Percentiles rank a stretch among this genome's conserved stretches.
Evolutionary conservation across 2,113 vertebrate species (phyloP).

Genomic region (Strix uralensis): DNA sequence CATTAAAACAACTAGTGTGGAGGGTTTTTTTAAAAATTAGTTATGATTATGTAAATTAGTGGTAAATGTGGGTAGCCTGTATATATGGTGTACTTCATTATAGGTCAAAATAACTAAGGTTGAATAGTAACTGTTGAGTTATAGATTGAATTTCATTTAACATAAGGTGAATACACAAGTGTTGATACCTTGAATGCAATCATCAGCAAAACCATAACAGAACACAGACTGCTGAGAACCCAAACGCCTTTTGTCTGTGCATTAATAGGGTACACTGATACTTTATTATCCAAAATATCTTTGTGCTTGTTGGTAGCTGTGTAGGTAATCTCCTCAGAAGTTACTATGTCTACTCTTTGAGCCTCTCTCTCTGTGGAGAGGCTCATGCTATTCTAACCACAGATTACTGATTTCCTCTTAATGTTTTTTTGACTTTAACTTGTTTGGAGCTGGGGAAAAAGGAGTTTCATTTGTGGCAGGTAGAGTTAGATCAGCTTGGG

Average conservation of each 20-base stretch:
- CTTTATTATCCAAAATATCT: neutral
- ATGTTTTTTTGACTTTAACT: accelerated
- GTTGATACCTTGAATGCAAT: neutral
- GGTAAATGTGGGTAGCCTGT: neutral
- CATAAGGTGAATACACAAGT: accelerated
- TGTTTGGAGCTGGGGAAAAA: neutral
- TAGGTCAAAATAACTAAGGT: neutral
- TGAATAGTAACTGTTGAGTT: neutral
- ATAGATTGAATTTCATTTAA: neutral
- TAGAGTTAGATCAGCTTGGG: neutral
- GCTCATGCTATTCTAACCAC: neutral
- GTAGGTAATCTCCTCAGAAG: neutral
- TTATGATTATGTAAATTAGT: neutral
- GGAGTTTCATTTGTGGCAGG: neutral
- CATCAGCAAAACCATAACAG: neutral
- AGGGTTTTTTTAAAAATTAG: too few relatives aligned
- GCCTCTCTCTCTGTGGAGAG: neutral
- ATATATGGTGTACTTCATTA: neutral
- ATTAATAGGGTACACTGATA: neutral
- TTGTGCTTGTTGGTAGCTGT: neutral
- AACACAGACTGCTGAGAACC: neutral
- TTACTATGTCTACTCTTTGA: neutral
- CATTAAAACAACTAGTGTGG: neutral
- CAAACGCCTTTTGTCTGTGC: neutral
- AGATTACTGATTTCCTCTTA: neutral